phyloP scores from a whole-genome alignment of 2,888 invertebrate genomes.

The Saturnia japonica region DNA sequence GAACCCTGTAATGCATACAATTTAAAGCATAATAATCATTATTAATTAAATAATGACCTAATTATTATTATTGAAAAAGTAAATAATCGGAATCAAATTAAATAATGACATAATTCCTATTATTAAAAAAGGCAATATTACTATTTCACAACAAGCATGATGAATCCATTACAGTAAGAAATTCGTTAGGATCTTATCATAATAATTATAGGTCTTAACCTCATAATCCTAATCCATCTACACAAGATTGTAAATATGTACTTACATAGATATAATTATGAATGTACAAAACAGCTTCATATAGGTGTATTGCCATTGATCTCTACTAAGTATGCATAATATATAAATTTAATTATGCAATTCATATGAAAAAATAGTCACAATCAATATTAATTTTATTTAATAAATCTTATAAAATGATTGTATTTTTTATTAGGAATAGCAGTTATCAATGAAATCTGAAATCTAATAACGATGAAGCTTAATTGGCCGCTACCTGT shows the following conservation, averaged over 20 bases:
- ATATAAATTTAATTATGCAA: no score
- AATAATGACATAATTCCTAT: neutral
- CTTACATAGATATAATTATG: no score
- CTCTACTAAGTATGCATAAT: no score
- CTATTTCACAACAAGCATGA: neutral
- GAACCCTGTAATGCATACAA: neutral
- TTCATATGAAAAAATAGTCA: no score
- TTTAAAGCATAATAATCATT: neutral
- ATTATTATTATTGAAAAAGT: neutral
- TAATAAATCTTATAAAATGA: neutral
- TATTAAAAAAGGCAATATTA: neutral
- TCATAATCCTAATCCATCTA: no score
- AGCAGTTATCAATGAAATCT: neutral
- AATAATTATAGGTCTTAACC: neutral
- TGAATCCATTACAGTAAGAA: neutral
- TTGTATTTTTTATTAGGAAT: neutral
- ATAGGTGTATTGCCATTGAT: no score
- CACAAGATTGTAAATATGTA: no score
- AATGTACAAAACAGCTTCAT: no score
- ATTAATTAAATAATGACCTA: neutral
- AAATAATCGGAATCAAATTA: no score
- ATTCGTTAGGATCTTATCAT: neutral
- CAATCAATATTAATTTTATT: no score
- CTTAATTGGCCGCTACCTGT: neutral
- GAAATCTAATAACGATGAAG: neutral